phyloP scores from a whole-genome alignment of 1,140 invertebrate species.

The Achatina immaculata region DNA sequence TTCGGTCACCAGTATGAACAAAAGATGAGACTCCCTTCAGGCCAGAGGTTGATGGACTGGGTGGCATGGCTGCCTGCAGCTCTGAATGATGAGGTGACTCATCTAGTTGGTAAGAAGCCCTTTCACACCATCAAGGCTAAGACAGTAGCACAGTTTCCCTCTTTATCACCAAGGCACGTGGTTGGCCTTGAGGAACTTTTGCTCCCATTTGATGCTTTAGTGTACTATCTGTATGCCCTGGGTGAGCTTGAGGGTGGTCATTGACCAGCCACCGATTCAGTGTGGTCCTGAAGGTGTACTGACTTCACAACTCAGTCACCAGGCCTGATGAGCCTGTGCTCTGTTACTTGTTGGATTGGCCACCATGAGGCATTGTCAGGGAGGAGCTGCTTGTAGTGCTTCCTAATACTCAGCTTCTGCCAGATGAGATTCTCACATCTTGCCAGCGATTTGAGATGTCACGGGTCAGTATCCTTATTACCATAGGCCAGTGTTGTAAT shows the following conservation, averaged over 20 bases:
- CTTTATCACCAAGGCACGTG: no score
- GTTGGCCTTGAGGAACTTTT: slow-evolving; percentile 24
- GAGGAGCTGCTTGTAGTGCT: slow-evolving; percentile 42
- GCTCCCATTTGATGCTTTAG: slow-evolving; percentile 2
- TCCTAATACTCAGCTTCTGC: no score
- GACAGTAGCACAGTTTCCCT: not conserved
- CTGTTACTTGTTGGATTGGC: slow-evolving; percentile 33
- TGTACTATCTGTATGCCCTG: slow-evolving; percentile 42
- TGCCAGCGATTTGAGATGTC: no score
- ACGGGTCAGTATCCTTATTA: no score
- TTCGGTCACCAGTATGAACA: slow-evolving; percentile 47
- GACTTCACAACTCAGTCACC: slow-evolving; percentile 24
- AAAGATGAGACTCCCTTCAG: slow-evolving; percentile 34
- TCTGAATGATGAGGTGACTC: slow-evolving; percentile 2
- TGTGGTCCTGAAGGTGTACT: slow-evolving; percentile 38
- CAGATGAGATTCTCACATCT: slow-evolving; percentile 28
- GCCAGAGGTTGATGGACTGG: slow-evolving; percentile 38
- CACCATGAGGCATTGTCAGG: slow-evolving; percentile 41
- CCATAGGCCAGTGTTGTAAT: no score
- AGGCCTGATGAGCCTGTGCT: no score
- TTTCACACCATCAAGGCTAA: not conserved
- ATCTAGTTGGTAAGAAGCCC: not conserved
- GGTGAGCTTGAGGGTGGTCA: slow-evolving; percentile 46
- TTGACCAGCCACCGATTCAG: slow-evolving; percentile 37
- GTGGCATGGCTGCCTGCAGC: not conserved